These are phyloP conservation scores for Andrena marginata DNA, from an alignment of 2,888 invertebrate species.

Conservation along the genomic window DNA sequence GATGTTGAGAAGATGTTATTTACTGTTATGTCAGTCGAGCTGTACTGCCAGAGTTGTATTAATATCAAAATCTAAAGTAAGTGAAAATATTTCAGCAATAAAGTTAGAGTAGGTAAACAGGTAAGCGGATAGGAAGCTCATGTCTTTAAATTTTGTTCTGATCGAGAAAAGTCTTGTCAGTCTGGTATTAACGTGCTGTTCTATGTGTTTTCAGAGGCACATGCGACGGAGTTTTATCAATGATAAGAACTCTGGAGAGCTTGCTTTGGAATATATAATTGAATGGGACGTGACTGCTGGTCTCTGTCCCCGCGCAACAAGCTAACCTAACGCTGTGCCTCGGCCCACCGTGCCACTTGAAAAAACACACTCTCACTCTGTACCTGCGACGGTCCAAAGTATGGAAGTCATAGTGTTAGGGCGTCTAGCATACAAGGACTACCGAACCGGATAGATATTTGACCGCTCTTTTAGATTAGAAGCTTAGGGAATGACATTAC, in stretches of 20 bases:
- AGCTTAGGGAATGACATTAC: slow-evolving; percentile 73
- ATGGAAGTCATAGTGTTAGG: slow-evolving; percentile 82
- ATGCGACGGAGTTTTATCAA: slow-evolving; percentile 84
- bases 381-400: slow-evolving; percentile 85
- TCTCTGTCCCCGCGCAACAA: slow-evolving; percentile 82
- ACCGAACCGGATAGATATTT: slow-evolving; percentile 65
- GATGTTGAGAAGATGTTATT: background rate
- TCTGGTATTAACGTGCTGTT: slow-evolving; percentile 85
- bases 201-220: slow-evolving; percentile 85
- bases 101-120: slow-evolving; percentile 56
- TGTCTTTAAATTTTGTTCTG: slow-evolving; percentile 71
- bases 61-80: slow-evolving; percentile 59
- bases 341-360: slow-evolving; percentile 83
- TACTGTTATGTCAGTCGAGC: background rate
- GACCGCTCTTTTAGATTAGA: slow-evolving; percentile 70
- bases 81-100: slow-evolving; percentile 77
- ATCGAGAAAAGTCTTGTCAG: slow-evolving; percentile 81
- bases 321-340: slow-evolving; percentile 84
- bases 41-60: background rate
- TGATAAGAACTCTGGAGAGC: slow-evolving; percentile 84
- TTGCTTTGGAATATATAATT: slow-evolving; percentile 83
- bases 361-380: slow-evolving; percentile 84
- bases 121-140: slow-evolving; percentile 69
- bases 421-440: slow-evolving; percentile 73
- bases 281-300: slow-evolving; percentile 82